Evolutionary conservation across 2,797 vertebrate genomes (phyloP).

Genomic region (Sebastes matsubarae): DNA sequence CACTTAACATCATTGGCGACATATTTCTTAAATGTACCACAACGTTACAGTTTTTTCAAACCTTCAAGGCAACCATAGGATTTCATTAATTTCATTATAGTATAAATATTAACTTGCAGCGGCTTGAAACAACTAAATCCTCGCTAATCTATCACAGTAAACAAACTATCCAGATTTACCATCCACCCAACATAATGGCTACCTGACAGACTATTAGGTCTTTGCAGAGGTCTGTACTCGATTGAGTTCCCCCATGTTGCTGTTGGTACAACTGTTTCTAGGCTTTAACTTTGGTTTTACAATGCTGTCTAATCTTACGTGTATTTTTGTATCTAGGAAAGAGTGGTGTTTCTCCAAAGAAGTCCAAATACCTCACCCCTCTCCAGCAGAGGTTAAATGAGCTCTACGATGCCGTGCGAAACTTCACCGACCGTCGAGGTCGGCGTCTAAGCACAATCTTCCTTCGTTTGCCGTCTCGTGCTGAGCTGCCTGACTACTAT

Average conservation of each 20-base stretch:
- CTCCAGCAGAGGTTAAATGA: conserved; percentile 97
- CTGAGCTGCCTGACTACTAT: conserved; percentile 98
- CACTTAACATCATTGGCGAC: neutral
- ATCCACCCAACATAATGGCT: neutral
- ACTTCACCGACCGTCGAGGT: conserved; percentile 95
- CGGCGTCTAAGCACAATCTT: conserved; percentile 97
- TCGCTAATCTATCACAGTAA: neutral
- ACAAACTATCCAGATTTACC: neutral
- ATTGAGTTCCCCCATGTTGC: neutral
- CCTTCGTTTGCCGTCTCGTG: conserved; percentile 92
- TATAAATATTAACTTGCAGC: neutral
- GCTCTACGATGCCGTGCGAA: conserved; percentile 96
- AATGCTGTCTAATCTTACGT: neutral
- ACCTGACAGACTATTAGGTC: neutral
- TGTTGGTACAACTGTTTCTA: neutral
- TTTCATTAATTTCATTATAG: neutral
- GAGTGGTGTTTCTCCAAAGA: conserved; percentile 95
- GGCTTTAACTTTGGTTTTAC: neutral
- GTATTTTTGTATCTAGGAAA: conserved; percentile 80
- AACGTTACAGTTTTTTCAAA: neutral
- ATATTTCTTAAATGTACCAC: neutral
- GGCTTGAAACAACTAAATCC: neutral
- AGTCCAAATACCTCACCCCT: conserved; percentile 95
- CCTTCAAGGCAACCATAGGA: neutral
- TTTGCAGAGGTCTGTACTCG: neutral